A percentile compares a stretch with the other conserved stretches of the same genome.
These are phyloP conservation scores for Drepanosiphum platanoidis DNA, from an alignment of 2,888 invertebrate species.

Conservation along the genomic window DNA sequence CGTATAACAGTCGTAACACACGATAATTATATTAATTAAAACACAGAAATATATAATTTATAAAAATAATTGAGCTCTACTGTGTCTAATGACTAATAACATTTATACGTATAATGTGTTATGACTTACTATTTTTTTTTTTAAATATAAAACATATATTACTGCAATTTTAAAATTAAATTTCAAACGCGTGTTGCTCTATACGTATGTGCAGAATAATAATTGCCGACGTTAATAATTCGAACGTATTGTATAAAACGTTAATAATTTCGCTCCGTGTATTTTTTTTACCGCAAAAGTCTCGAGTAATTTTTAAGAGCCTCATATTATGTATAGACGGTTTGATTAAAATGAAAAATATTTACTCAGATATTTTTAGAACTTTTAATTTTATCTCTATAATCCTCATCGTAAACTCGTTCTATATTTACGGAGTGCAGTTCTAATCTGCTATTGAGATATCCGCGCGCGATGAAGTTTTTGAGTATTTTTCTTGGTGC, in stretches of 20 bases:
- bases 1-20: too few species aligned
- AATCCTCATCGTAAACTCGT: background rate
- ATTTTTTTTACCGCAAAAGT: too few species aligned
- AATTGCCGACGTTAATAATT: too few species aligned
- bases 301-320: too few species aligned
- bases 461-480: background rate
- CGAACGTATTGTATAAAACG: too few species aligned
- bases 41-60: background rate
- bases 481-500: background rate
- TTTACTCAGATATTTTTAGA: background rate
- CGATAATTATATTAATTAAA: slow-evolving; percentile 1
- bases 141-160: background rate
- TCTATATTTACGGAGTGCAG: background rate
- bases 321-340: too few species aligned
- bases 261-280: too few species aligned
- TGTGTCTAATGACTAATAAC: background rate
- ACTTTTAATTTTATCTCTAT: background rate
- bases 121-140: background rate
- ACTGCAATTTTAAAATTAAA: background rate
- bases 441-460: too few species aligned
- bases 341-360: background rate
- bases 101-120: background rate
- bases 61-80: background rate
- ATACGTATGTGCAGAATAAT: too few species aligned
- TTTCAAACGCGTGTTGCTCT: too few species aligned